Evolutionary conservation across 2,113 vertebrate genomes (phyloP), one percentile per base, ranked within the genome.

Genomic region (Phrynosoma blainvillii): DNA sequence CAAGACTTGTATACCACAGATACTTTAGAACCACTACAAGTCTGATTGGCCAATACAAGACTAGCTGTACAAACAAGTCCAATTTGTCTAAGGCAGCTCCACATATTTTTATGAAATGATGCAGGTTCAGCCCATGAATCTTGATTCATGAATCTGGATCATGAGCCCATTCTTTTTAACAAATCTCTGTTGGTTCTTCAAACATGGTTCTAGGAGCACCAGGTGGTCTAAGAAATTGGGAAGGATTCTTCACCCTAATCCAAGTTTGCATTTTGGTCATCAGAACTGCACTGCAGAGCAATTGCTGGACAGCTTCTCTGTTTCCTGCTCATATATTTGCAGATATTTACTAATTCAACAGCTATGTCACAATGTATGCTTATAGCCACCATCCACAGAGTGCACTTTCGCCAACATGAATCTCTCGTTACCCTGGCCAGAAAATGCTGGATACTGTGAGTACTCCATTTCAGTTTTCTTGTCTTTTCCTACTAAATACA

Each of bases 381-480:
- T 89, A 87, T 84, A 70, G 88, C 91, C 91, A 89, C 91, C 91
- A 85, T 88, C 84, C 90, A 7, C 92, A 87, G 90, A 95, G 91
- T 76, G 90, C 86, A 92, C 83, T 93, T 90, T 82, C 92, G 93
- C 95, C 96, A 96, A 94, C 74, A 87, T 40, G 89, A 71, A 62
- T 83, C 90, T 85, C 89, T 13, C 1, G 32, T 91, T 93, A 91
- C 90, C 94, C 95, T 77, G 88, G 73, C 73, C 91, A 86, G 92
- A 92, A 95, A 94, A 94, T 85, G 20, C 93, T 93, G 68, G 42
- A 88, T 91, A 92, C 90, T 85, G 68, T 89, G 93, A 93, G 91
- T 27, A 91, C 84, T 90, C 85, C 0, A 7, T 86, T 95, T 95
- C 92, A 93, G 71, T 85, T 95, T 92, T 94, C 89, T 87, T 94